Evolutionary conservation across 2,888 invertebrate species (phyloP), one percentile per base, ranked within the genome.

Genomic region (Tetragonula carbonaria): DNA sequence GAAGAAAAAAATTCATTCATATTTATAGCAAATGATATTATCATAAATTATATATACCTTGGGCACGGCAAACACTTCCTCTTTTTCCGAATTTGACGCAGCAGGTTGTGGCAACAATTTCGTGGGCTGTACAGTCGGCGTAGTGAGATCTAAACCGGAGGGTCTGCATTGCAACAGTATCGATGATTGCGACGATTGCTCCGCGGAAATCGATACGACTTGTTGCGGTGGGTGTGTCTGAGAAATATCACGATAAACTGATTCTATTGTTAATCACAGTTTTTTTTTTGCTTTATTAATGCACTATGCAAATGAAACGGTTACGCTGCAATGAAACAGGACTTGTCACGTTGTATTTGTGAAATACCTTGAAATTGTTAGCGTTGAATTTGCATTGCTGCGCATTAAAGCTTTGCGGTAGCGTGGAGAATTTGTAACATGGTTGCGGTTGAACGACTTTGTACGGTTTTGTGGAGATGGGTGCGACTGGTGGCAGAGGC

Each of bases 41-140:
- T 70, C 0, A 18, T 38, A 53, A 59, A 18, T 71, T 16, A 13
- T n/a, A n/a, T 78, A 83, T 67, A 95, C 95, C 94, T 95, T 95
- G 80, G 95, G 95, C 70, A 95, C 94, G 33, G 94, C 95, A 82
- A 95, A 95, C 68, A 95, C 90, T 86, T 95, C 95, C 79, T 95
- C 95, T 80, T 94, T 94, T 50, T 92, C 92, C 8, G 78, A 65
- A 71, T 74, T 87, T 8, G 87, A 59, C 23, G 73, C 71, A 28
- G 87, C 57, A 6, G 93, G 91, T 80, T 93, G 91, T 55, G 94
- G 92, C 76, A 93, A 85, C 80, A 94, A 84, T 84, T 94, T 94
- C 0, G 92, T 88, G 50, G 93, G 92, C 65, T 93, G 93, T 53
- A 91, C 81, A 14, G 93, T 89, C 50, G 94, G 92, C 63, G 93